These are phyloP conservation scores for Erethizon dorsatum DNA, from an alignment of 2,797 vertebrate species.

Conservation along the genomic window DNA sequence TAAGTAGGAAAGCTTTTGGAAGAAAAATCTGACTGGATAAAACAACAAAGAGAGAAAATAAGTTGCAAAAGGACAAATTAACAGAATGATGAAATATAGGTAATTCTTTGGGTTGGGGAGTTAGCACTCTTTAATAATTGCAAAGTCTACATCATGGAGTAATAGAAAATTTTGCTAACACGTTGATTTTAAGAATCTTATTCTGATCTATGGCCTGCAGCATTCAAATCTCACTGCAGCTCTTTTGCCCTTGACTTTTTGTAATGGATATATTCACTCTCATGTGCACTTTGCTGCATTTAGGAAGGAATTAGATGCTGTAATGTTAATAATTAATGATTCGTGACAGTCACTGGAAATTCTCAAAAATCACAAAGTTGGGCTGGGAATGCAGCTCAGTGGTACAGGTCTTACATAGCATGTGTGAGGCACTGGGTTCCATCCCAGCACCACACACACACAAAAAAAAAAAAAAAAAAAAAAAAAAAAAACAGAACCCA, in stretches of 20 bases:
- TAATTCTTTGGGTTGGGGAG: neutral
- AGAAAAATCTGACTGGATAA: slow-evolving; percentile 30
- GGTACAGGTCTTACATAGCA: neutral
- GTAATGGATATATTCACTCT: too few species aligned
- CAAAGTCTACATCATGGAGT: neutral
- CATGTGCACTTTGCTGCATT: neutral
- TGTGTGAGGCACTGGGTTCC: neutral
- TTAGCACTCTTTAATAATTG: slow-evolving; percentile 4
- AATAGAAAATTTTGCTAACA: slow-evolving; percentile 40
- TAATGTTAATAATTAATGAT: slow-evolving; percentile 18
- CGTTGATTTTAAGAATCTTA: slow-evolving; percentile 51
- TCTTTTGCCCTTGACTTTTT: slow-evolving; percentile 19
- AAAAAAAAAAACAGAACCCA: neutral
- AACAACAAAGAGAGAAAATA: neutral
- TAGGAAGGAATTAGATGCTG: neutral
- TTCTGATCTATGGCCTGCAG: neutral
- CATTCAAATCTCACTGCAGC: slow-evolving; percentile 33
- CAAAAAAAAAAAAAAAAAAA: neutral
- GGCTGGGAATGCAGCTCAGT: neutral
- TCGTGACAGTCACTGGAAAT: neutral
- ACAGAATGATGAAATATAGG: neutral
- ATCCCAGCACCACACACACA: neutral
- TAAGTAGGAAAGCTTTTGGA: neutral
- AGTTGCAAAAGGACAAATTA: neutral
- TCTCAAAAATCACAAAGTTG: slow-evolving; percentile 7